Evolutionary conservation across 2,113 vertebrate species (phyloP), one percentile per base, ranked within the genome.

Genomic region (Aldabrachelys gigantea): DNA sequence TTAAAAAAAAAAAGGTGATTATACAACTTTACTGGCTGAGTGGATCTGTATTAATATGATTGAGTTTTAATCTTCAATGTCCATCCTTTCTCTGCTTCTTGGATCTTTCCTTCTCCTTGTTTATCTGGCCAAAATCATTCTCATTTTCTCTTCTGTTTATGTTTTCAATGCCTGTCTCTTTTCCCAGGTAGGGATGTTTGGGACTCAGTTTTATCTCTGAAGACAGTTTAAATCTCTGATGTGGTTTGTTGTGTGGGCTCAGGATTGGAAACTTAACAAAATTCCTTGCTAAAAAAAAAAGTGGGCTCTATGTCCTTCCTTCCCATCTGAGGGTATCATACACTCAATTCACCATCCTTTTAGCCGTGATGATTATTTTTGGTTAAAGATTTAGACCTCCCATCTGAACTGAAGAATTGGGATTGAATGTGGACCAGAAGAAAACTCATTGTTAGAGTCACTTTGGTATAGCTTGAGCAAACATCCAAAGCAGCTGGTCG

Each of bases 391-490:
- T 85, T 92, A 96, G 89, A 96, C 50, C 1, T 92, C 53, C 90
- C 95, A 90, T 54, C 89, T 81, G 93, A 94, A 84, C 81, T 97
- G 80, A 95, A 92, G 96, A 95, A 95, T 41, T 95, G 94, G 91
- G 87, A 53, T 91, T 96, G 91, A 91, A 96, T 69, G 85, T 96
- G 83, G 84, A 93, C 94, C 91, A 96, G 95, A 89, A 96, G 88
- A 92, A 93, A 93, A 90, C 80, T 88, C 83, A 96, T 97, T 93
- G 90, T 92, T 96, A 2, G 8, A 95, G 80, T 93, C 84, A 38
- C 88, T 56, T 90, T 96, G 97, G 96, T 97, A 87, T 97, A 97
- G 86, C 89, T 96, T 91, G 72, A 95, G 92, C 93, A 92, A 94
- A 94, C 89, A 89, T 89, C 94, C 87, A 94, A 95, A 96, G 92